Conservation (phyloP, 2,113 vertebrate species). For the Bubo bubo region DNA sequence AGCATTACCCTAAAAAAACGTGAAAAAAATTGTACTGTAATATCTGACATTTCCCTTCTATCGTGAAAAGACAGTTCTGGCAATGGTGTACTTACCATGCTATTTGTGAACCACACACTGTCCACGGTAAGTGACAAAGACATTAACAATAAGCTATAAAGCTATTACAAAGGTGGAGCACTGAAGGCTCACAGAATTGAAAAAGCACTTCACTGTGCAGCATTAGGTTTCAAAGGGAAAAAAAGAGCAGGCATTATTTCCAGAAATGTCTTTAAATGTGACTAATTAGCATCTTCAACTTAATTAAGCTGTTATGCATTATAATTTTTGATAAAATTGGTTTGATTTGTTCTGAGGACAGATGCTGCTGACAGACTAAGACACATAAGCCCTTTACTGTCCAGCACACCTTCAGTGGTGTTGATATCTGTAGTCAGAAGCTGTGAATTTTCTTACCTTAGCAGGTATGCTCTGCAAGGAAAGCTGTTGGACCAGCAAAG, state of each 20-base stretch:
- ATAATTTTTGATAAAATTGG: slow-evolving; percentile 30
- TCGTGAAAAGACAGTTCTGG: background rate
- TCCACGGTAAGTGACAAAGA: background rate
- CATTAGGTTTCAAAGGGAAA: slow-evolving; percentile 34
- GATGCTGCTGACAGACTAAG: background rate
- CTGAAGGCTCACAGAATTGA: background rate
- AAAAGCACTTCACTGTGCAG: background rate
- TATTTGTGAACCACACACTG: background rate
- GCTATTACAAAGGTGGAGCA: background rate
- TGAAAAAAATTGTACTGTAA: background rate
- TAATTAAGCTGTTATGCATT: slow-evolving; percentile 46
- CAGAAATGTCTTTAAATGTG: slow-evolving; percentile 45
- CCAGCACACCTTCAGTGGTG: background rate
- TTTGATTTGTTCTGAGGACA: slow-evolving; percentile 47
- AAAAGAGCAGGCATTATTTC: background rate
- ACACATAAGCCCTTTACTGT: background rate
- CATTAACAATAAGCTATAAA: background rate
- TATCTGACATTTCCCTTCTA: background rate
- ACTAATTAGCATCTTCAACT: slow-evolving; percentile 64
- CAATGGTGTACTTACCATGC: background rate
- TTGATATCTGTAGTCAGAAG: background rate
- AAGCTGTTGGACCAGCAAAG: background rate
- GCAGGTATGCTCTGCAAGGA: background rate
- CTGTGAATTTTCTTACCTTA: background rate
- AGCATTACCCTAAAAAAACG: background rate